phyloP scores from a whole-genome alignment of 2,888 invertebrate genomes.

The Phoronis australis region DNA sequence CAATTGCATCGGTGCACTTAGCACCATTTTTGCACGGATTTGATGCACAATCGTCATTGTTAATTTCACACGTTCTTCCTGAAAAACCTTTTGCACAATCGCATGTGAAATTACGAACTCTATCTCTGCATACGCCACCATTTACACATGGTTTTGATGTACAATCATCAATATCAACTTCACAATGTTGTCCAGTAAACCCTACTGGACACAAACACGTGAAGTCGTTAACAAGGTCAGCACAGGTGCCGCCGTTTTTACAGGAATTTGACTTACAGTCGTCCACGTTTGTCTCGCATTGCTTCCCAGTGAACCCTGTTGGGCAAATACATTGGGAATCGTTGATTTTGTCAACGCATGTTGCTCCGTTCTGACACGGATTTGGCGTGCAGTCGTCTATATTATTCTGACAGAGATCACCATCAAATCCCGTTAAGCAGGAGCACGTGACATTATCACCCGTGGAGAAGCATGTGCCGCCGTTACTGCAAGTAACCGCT shows the following conservation, averaged over 20 bases:
- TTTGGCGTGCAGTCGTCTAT: slow-evolving; percentile 41
- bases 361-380: too few relatives aligned
- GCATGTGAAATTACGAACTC: slow-evolving; percentile 11
- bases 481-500: too few relatives aligned
- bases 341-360: slow-evolving; percentile 12
- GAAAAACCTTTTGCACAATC: slow-evolving; percentile 31
- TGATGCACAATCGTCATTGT: slow-evolving; percentile 8
- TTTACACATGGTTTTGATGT: slow-evolving; percentile 56
- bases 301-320: too few relatives aligned
- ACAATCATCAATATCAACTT: slow-evolving; percentile 53
- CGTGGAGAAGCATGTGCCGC: too few relatives aligned
- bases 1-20: slow-evolving; percentile 9
- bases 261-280: slow-evolving; percentile 11
- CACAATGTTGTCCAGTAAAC: slow-evolving; percentile 72
- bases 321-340: slow-evolving; percentile 27
- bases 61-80: slow-evolving; percentile 7
- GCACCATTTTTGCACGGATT: slow-evolving; percentile 14
- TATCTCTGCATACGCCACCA: slow-evolving; percentile 20
- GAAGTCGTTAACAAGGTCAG: slow-evolving; percentile 54
- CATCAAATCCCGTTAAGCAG: too few relatives aligned
- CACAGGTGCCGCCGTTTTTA: slow-evolving; percentile 11
- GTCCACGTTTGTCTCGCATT: too few relatives aligned
- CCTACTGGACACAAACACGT: slow-evolving; percentile 76
- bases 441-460: too few relatives aligned
- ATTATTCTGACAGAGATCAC: too few relatives aligned